Percentiles rank a stretch among this genome's conserved stretches.
phyloP scores from a whole-genome alignment of 2,113 vertebrate genomes.

The Halichoerus grypus region DNA sequence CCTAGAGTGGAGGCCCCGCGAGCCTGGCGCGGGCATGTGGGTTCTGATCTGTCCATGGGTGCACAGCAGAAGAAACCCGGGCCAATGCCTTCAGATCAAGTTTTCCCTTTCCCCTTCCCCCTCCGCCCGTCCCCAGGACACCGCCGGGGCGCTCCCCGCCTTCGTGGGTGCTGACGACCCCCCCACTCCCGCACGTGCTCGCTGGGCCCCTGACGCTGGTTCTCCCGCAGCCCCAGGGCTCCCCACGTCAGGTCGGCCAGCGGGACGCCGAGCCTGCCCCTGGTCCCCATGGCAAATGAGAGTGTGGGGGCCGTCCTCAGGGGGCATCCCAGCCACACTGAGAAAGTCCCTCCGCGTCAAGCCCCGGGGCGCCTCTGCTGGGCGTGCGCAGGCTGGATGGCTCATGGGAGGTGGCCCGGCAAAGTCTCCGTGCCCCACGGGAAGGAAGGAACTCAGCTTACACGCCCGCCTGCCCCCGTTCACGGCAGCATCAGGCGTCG shows the following conservation, averaged over 20 bases:
- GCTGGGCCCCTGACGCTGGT: too few relatives aligned
- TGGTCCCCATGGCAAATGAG: background rate
- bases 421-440: too few relatives aligned
- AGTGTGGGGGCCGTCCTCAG: too few relatives aligned
- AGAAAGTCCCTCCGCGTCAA: background rate
- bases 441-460: too few relatives aligned
- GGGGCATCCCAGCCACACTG: too few relatives aligned
- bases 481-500: background rate
- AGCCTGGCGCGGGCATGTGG: too few relatives aligned
- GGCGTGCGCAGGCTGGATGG: too few relatives aligned
- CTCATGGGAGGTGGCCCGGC: background rate
- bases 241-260: background rate
- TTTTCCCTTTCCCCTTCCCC: background rate
- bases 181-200: too few relatives aligned
- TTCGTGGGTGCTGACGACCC: background rate
- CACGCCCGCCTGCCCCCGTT: background rate
- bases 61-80: fast-evolving
- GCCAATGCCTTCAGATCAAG: fast-evolving
- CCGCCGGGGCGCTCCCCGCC: background rate
- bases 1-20: fast-evolving
- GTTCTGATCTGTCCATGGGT: fast-evolving
- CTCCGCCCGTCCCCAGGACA: fast-evolving
- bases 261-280: background rate
- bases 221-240: too few relatives aligned
- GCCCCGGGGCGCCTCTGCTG: background rate